Evolutionary conservation across 2,113 vertebrate genomes (phyloP), one percentile per base, ranked within the genome.

Genomic region (Dasyurus viverrinus): DNA sequence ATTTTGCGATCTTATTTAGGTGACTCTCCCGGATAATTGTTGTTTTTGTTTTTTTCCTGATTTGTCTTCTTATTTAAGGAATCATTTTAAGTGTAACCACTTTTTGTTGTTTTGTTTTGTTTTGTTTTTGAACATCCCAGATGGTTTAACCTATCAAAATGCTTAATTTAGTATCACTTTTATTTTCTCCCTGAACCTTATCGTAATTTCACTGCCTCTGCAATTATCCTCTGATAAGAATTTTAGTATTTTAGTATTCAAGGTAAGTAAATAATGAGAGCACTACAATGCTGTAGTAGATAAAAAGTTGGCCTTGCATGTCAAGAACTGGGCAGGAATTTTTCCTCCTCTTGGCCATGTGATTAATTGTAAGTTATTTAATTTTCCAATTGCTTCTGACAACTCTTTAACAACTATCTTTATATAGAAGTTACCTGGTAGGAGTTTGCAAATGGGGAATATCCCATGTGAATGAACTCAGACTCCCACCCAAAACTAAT

Each of bases 1-100:
- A 50, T 92, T 25, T 25, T 96, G 89, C 48, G 91, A 0, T 92
- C 95, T 84, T 84, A 84, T 42, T 54, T 55, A 46, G 95, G n/a
- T 84, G 92, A 92, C n/a, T 57, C 53, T 91, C 46, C 84, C 76
- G 84, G 95, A 92, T 95, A 54, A 89, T 91, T 57, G 25, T 27
- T 54, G 0, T 54, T 54, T 54, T 57, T 57, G 11, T 36, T 84
- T 8, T 19, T 42, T 23, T 3, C n/a, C 6, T n/a, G 16, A 42
- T 84, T 76, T 96, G 96, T 94, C 92, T 93, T 53, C 90, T 97
- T 93, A 50, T 93, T 94, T 92, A 57, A 94, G 90, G 94, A 93
- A 90, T 89, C 60, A 95, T 93, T 91, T 54, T 54, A 95, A 54
- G 60, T 93, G 52, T 89, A 11, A 42, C 89, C 91, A 92, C 94